Base-by-base conservation (phyloP, 2,797 vertebrate genomes). In the Myoxocephalus aenaeus region DNA sequence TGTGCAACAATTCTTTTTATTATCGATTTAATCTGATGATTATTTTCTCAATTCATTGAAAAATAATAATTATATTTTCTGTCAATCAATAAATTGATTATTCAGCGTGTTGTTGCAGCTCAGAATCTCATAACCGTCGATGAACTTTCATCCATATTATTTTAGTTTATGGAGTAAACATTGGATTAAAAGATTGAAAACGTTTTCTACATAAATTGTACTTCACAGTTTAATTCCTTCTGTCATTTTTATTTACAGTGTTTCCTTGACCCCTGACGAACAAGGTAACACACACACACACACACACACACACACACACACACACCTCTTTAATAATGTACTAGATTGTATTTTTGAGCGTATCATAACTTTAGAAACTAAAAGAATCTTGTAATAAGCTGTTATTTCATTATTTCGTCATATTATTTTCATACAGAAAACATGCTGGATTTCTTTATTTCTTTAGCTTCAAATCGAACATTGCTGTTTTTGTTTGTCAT, bases 201-300 rank as follows among this genome's bases (percentile, higher is more conserved):
- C 3, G 38, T 40, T 40, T 40, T 38, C 36, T 38, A 38, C 36
- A 36, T 9, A 36, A 27, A 27, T 27, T 27, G 25, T 32, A 38
- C 40, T 13, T 42, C 44, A 48, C 18, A 48, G 42, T 42, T 72
- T 59, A 3, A 82, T 34, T 18, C 11, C 1, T 1, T 67, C 17
- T 68, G 9, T 73, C 0, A 7, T 34, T 77, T 83, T 5, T 73
- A 7, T 80, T 87, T 80, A 0, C 86, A 96, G 95, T 0, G 57
- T 79, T 75, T 86, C 94, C 0, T 54, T 95, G 83, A 93, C 94
- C 4, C 7, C 90, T 2, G 93, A 95, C 25, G 95, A 96, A 85
- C 95, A 96, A 96, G 94, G 95, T 96, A 93, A 1, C 22, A 36
- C 12, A 57, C 34, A 36, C 27, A 65, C 2, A 51, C 65, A 32